A percentile compares a stretch with the other conserved stretches of the same genome.
Conservation (phyloP, 2,888 invertebrate genomes). For the Platycheirus albimanus region DNA sequence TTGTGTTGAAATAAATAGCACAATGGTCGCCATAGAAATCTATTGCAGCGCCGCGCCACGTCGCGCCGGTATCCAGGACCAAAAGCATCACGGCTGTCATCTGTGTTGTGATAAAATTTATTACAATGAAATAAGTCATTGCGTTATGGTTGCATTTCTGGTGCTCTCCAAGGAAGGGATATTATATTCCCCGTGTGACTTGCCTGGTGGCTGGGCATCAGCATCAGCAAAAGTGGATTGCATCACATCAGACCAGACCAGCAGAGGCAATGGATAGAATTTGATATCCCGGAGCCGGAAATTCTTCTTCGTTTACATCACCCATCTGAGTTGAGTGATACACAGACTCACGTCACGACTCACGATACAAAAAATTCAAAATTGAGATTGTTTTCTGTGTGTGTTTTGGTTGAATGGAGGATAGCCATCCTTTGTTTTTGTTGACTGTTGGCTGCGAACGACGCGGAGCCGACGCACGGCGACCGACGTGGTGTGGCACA, state of each 20-base stretch:
- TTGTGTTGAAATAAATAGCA: conserved; percentile 13
- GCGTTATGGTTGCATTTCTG: conserved; percentile 44
- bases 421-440: conserved; percentile 1
- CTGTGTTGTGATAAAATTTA: conserved; percentile 41
- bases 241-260: too few relatives aligned
- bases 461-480: too few relatives aligned
- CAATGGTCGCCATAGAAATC: conserved; percentile 17
- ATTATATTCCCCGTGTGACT: conserved; percentile 19
- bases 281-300: conserved; percentile 41
- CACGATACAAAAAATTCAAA: too few relatives aligned
- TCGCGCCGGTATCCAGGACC: background rate
- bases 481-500: background rate
- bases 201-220: too few relatives aligned
- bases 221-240: background rate
- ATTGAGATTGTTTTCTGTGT: too few relatives aligned
- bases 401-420: too few relatives aligned
- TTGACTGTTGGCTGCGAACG: too few relatives aligned
- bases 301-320: conserved; percentile 31
- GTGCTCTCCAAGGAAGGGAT: background rate
- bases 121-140: conserved; percentile 48
- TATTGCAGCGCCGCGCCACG: background rate
- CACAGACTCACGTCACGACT: too few relatives aligned
- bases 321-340: conserved; percentile 16
- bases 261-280: conserved; percentile 26
- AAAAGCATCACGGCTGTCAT: conserved; percentile 1